phyloP scores from a whole-genome alignment of 2,797 vertebrate species.

The Enoplosus armatus region DNA sequence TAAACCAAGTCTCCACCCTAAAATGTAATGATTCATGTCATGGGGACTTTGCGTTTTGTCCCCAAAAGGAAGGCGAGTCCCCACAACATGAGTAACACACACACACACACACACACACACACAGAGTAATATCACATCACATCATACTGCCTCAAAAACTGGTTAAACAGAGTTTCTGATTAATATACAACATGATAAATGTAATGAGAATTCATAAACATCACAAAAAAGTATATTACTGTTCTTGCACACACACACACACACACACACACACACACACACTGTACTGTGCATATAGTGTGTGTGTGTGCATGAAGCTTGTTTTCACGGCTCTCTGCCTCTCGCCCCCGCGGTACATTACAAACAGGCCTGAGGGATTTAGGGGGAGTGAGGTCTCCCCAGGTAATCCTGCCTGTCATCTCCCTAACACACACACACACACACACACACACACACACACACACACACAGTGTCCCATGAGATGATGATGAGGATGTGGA shows the following conservation, averaged over 20 bases:
- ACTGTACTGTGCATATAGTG: background rate
- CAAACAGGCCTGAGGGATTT: background rate
- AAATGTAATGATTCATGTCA: too few relatives aligned
- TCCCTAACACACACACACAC: background rate
- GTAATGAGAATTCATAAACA: background rate
- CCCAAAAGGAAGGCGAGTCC: too few relatives aligned
- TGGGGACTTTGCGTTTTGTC: too few relatives aligned
- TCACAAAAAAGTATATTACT: background rate
- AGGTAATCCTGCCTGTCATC: constrained; percentile 56
- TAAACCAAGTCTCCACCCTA: too few relatives aligned
- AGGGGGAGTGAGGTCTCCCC: constrained; percentile 2
- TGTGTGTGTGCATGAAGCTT: constrained; percentile 1
- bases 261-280: constrained; percentile 19
- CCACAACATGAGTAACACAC: background rate
- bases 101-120: constrained; percentile 22
- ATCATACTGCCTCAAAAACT: too few relatives aligned
- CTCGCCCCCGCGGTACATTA: background rate
- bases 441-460: background rate
- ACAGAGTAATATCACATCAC: background rate
- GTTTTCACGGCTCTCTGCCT: background rate
- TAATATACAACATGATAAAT: background rate
- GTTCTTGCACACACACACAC: constrained; percentile 11
- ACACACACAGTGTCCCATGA: too few relatives aligned
- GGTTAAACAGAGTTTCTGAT: background rate
- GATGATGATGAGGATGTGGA: too few relatives aligned